A percentile compares a stretch with the other conserved stretches of the same genome.
These are phyloP conservation scores for Anas bahamensis DNA, from an alignment of 2,797 vertebrate species.

Conservation along the genomic window DNA sequence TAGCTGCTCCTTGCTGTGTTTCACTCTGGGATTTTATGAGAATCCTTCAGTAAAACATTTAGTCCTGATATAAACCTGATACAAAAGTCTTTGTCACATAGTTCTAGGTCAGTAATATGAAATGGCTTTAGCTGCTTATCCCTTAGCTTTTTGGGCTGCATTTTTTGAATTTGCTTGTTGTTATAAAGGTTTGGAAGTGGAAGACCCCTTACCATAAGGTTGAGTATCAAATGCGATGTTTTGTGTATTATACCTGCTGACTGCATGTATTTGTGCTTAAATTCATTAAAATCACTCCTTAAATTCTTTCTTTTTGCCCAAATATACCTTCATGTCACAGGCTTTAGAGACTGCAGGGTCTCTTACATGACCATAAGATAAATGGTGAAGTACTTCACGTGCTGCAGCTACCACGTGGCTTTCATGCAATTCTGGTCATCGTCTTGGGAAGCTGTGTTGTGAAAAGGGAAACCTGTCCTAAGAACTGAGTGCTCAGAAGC, in stretches of 20 bases:
- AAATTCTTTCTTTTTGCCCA: neutral
- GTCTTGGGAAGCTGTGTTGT: neutral
- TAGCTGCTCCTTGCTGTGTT: neutral
- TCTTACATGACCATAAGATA: neutral
- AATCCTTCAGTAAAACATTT: neutral
- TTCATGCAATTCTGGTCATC: neutral
- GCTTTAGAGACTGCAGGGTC: neutral
- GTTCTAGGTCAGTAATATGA: neutral
- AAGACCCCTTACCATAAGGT: neutral
- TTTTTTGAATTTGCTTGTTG: neutral
- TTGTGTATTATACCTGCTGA: accelerated
- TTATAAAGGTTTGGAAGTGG: neutral
- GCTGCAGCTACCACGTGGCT: neutral
- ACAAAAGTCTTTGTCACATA: neutral
- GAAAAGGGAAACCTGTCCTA: neutral
- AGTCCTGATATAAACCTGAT: neutral
- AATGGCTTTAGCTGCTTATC: neutral
- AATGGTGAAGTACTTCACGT: accelerated
- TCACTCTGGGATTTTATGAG: neutral
- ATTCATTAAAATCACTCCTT: neutral
- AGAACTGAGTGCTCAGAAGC: neutral
- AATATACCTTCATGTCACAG: accelerated
- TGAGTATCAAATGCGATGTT: neutral
- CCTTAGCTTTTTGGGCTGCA: neutral
- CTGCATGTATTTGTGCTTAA: neutral